Evolutionary conservation across 2,797 vertebrate species (phyloP), one percentile per base, ranked within the genome.

Genomic region (Cyprinodon diabolis): DNA sequence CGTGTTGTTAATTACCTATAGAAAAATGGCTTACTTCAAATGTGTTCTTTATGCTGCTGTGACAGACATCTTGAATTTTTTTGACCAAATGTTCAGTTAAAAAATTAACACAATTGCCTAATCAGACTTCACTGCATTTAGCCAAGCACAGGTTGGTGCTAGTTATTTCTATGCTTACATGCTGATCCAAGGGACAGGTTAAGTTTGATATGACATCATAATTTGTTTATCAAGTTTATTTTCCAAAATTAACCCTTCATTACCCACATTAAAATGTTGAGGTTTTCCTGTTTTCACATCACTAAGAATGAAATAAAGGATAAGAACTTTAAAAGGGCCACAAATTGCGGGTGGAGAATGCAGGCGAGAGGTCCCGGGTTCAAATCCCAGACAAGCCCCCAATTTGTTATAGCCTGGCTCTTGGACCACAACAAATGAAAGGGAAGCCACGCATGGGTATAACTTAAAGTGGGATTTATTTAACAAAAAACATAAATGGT

Each of bases 331-430:
- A 52, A 19, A 1, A 21, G 21, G 51, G 51, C 17, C 6, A 1
- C 17, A 21, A 19, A 30, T 30, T 30, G 30, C 30, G 30, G 30
- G 30, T 30, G 30, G 30, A 30, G 30, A 30, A 30, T 30, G 30
- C 30, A 30, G 30, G 94, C 93, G 93, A 95, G 94, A 95, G 92
- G 94, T 95, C 94, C 94, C 91, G 92, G 94, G 93, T 95, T 95
- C 93, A 94, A 95, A 95, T 94, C 94, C 94, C 93, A 93, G 94
- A 95, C 93, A 93, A 95, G 94, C 93, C 94, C 93, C 0, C 30
- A 30, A 30, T 30, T 30, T 30, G 30, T 30, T 30, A 30, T 30
- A 30, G 30, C 30, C 30, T 30, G 30, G 30, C 30, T 30, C 2
- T 30, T 30, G 30, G 30, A 30, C 30, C 30, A 30, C 30, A 30